Evolutionary conservation across 2,888 invertebrate species (phyloP), one percentile per base, ranked within the genome.

Genomic region (Coleophora flavipennella): DNA sequence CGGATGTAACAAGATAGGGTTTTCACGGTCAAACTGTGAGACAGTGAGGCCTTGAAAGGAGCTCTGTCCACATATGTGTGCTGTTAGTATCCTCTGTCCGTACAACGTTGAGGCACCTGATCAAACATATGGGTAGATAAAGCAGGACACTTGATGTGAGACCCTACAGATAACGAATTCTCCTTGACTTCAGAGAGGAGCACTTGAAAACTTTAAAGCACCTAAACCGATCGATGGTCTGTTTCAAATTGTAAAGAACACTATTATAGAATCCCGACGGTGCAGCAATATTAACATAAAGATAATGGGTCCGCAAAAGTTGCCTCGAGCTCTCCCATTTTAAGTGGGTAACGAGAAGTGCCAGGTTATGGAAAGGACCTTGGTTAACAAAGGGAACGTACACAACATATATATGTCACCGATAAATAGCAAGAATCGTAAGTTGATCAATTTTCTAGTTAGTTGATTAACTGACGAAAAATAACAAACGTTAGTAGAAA

Each of bases 101-200:
- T n/a, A n/a, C 55, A 29, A 29, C n/a, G n/a, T 11, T n/a, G 29
- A 55, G 62, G 66, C 84, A 84, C 83, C 84, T 83, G 83, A 80
- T 79, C 75, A 84, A 84, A 84, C 75, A 84, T 67, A 64, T 67
- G 73, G 69, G 65, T 55, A 67, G 83, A 83, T 81, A 83, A n/a
- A 79, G 70, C 62, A 52, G 67, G 59, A 68, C 81, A 83, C 84
- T 81, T 81, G 80, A 80, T 79, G 74, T 72, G 68, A 67, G 67
- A 67, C 68, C 66, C 53, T 49, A 60, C 60, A 73, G 80, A 80
- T 80, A 81, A 76, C 62, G 48, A 33, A 53, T 52, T 55, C 69
- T 76, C 71, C 75, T 72, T 70, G 62, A 62, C 55, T 56, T 51
- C 51, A 36, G 13, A 60, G 41, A 38, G 44, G 48, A 57, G 53